Evolutionary conservation across 1,140 invertebrate genomes (phyloP), one percentile per base, ranked within the genome.

Genomic region (Potamilus streckersoni): DNA sequence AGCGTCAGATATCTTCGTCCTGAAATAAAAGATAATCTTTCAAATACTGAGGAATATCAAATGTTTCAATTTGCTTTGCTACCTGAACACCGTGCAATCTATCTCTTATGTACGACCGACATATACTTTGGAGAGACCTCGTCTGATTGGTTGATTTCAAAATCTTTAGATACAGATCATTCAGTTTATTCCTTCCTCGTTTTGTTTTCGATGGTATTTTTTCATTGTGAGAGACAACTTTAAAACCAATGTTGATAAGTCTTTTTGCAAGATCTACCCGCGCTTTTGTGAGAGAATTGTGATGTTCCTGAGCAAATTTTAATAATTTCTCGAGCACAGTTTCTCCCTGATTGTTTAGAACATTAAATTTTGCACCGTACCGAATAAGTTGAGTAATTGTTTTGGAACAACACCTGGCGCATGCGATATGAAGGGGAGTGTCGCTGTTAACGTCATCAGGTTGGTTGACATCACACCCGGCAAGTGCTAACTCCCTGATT

Each of bases 341-440:
- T 71, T 83, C 78, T 57, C 81, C 81, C 3, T 78, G 62, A 20
- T 71, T 72, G 71, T 83, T 85, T 19, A 62, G 49, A 17, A 73
- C 2, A 61, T 85, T 83, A 16, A 83, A 76, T 65, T 79, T 78
- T n/a, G 80, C 73, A 27, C 84, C 84, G 70, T 61, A 71, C 60
- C 74, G 71, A 27, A 85, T 71, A 27, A 85, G 75, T 23, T 65
- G 69, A 31, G 66, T 58, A 12, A 85, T 72, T 15, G 74, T 78
- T 17, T 80, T 76, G 8, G 27, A 57, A 66, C 71, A 78, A 38
- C 76, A 80, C 57, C 79, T 70, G 13, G 69, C 38, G 68, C 84
- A 85, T 0, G 84, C 84, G 15, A 83, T 60, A 67, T 85, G 84
- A 15, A 85, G 59, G 15, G 84, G 82, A 13, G 84, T 85, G 27